These are phyloP conservation scores for Drosophila siamana DNA, from an alignment of 2,888 invertebrate genomes.

Conservation along the genomic window DNA sequence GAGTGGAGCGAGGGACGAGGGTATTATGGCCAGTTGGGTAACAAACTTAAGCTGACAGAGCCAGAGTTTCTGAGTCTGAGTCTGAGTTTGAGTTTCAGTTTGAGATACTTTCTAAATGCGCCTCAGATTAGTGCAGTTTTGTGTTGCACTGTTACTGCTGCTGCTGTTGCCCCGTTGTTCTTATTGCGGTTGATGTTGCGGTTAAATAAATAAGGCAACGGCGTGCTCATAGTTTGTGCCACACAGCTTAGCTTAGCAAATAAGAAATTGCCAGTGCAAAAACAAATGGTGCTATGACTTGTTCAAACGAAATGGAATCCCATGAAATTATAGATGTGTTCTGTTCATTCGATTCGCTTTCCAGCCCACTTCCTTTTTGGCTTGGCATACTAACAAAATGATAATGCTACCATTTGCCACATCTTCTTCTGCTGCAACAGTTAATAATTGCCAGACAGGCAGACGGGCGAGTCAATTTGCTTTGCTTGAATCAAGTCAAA, in stretches of 20 bases:
- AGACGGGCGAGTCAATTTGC: conserved; percentile 42
- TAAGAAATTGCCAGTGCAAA: conserved; percentile 52
- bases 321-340: conserved; percentile 66
- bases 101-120: conserved; percentile 76
- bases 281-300: conserved; percentile 41
- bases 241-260: conserved; percentile 63
- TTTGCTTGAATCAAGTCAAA: conserved; percentile 53
- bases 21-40: conserved; percentile 39
- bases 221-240: conserved; percentile 56
- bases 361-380: conserved; percentile 70
- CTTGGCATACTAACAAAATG: conserved; percentile 38
- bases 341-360: conserved; percentile 25
- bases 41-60: conserved; percentile 74
- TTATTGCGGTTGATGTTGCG: conserved; percentile 78
- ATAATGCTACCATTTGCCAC: conserved; percentile 32
- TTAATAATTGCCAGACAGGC: conserved; percentile 51
- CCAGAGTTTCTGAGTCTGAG: conserved; percentile 35
- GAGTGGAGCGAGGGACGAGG: neutral
- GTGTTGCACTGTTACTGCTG: conserved; percentile 38
- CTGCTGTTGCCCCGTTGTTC: conserved; percentile 55
- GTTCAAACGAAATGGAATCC: conserved; percentile 59
- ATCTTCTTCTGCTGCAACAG: conserved; percentile 27
- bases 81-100: conserved; percentile 30
- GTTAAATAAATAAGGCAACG: conserved; percentile 77
- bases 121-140: conserved; percentile 65